A percentile compares a stretch with the other conserved stretches of the same genome.
Evolutionary conservation across 2,113 vertebrate species (phyloP).

Genomic region (Ancistrus triradiatus): DNA sequence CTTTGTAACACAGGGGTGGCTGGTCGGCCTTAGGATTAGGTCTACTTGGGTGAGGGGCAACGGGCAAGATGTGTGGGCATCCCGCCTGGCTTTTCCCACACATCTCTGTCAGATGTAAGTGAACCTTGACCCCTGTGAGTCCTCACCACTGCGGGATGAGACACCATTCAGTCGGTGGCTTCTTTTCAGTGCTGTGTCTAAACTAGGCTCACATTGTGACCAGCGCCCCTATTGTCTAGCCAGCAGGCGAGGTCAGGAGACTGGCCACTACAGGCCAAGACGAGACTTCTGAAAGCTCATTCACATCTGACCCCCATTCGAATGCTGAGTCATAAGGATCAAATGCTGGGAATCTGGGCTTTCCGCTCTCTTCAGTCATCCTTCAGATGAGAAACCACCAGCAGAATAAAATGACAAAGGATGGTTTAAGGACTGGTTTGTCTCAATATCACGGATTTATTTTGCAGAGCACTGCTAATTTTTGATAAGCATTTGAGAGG

Average conservation of each 20-base stretch:
- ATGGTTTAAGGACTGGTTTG: too few species aligned
- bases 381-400: constrained; percentile 40
- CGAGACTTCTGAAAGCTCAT: constrained; percentile 73
- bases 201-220: constrained; percentile 55
- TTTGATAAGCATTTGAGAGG: neutral
- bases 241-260: constrained; percentile 65
- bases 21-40: constrained; percentile 61
- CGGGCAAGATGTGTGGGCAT: constrained; percentile 68
- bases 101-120: constrained; percentile 62
- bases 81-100: constrained; percentile 70
- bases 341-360: constrained; percentile 64
- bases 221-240: constrained; percentile 63
- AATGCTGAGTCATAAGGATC: constrained; percentile 66
- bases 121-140: constrained; percentile 71
- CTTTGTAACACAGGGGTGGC: constrained; percentile 54
- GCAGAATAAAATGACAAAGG: neutral
- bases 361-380: constrained; percentile 38
- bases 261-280: constrained; percentile 62
- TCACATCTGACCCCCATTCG: constrained; percentile 62
- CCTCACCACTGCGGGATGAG: constrained; percentile 56
- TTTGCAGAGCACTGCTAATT: neutral
- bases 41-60: constrained; percentile 63
- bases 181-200: constrained; percentile 63
- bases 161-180: constrained; percentile 62
- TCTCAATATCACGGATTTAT: too few species aligned